phyloP scores from a whole-genome alignment of 2,888 invertebrate species.

The Gastracanthus pulcherrimus region DNA sequence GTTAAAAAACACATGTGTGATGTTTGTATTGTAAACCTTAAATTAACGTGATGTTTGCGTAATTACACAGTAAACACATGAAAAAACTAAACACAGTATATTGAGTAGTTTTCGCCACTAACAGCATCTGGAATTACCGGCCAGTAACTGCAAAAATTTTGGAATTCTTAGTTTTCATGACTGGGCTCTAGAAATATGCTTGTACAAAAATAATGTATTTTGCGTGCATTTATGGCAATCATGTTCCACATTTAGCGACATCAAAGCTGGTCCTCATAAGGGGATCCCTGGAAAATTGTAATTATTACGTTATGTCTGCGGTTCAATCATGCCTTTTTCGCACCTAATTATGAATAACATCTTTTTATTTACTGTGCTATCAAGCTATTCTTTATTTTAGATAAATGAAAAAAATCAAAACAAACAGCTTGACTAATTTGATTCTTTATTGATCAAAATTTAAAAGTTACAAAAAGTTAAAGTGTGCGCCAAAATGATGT shows the following conservation, averaged over 20 bases:
- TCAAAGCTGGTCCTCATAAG: conserved; percentile 41
- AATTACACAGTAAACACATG: conserved; percentile 18
- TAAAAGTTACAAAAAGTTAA: conserved; percentile 42
- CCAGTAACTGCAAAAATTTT: background rate
- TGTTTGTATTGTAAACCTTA: conserved; percentile 16
- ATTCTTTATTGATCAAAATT: conserved; percentile 27
- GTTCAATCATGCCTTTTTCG: background rate
- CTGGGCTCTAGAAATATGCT: conserved; percentile 27
- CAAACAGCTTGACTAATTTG: background rate
- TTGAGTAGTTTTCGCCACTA: background rate
- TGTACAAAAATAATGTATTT: conserved; percentile 17
- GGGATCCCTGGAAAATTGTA: conserved; percentile 54
- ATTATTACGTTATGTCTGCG: conserved; percentile 23
- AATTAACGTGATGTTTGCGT: conserved; percentile 39
- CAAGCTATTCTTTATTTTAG: background rate
- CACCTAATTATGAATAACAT: background rate
- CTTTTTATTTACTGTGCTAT: background rate
- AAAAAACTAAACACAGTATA: conserved; percentile 6
- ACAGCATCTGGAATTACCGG: background rate
- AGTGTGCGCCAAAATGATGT: conserved; percentile 21
- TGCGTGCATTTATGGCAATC: conserved; percentile 10
- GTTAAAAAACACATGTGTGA: conserved; percentile 7
- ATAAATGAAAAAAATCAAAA: background rate
- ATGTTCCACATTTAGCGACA: conserved; percentile 6
- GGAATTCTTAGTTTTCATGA: conserved; percentile 15